Conservation (phyloP, 2,797 vertebrate genomes). For the Dendrocincla tyrannina region DNA sequence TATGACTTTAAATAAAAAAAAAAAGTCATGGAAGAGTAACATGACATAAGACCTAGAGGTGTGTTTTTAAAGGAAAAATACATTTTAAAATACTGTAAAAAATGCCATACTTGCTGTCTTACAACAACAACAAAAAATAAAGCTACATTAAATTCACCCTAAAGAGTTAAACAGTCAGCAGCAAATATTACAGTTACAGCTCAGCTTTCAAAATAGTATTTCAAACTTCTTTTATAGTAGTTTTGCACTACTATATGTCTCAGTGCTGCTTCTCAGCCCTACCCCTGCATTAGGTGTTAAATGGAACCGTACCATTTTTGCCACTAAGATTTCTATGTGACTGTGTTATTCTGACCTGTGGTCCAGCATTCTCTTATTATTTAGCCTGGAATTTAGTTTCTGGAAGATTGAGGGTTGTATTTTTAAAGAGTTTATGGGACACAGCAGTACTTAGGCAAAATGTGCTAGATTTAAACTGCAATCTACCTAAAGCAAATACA, state of each 20-base stretch:
- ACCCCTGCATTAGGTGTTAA: neutral
- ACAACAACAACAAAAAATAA: neutral
- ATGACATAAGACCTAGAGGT: neutral
- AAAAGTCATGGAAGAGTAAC: neutral
- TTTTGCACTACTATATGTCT: slow-evolving; percentile 19
- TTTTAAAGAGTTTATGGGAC: neutral
- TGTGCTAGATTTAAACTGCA: slow-evolving; percentile 62
- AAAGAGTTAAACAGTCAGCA: slow-evolving; percentile 39
- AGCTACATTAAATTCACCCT: slow-evolving; percentile 11
- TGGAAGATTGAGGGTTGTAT: neutral
- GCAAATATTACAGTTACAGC: slow-evolving; percentile 26
- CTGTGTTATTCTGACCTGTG: slow-evolving; percentile 10
- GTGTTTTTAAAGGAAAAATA: slow-evolving; percentile 42
- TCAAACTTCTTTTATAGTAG: slow-evolving; percentile 19
- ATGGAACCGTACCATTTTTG: neutral
- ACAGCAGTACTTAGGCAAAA: slow-evolving; percentile 31
- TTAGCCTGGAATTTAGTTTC: slow-evolving; percentile 16
- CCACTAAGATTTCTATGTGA: neutral
- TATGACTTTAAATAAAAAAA: neutral
- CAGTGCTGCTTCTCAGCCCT: slow-evolving; percentile 40
- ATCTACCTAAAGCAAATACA: slow-evolving; percentile 65
- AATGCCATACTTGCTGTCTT: neutral
- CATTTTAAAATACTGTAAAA: slow-evolving; percentile 38
- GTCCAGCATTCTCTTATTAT: neutral
- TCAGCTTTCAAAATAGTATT: neutral